Evolutionary conservation across 2,797 vertebrate species (phyloP).

Genomic region (Sebastes matsubarae): DNA sequence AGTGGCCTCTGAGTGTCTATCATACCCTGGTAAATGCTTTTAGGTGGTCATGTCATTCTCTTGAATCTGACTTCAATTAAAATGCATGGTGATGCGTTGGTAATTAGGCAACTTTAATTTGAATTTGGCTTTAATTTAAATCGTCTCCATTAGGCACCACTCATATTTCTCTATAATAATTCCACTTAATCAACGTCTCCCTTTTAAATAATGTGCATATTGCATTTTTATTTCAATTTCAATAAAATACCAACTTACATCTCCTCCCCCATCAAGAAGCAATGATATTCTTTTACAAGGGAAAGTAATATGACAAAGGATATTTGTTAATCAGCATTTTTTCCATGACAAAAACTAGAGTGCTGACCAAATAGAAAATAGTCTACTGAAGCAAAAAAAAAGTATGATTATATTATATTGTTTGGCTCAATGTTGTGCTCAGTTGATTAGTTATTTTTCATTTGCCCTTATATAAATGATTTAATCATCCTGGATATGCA

Average conservation of each 20-base stretch:
- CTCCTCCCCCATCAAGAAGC: neutral
- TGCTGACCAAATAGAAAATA: constrained; percentile 2
- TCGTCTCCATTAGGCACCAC: neutral
- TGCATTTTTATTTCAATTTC: constrained; percentile 2
- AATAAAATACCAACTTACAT: neutral
- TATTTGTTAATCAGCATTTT: neutral
- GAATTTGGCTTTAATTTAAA: constrained; percentile 20
- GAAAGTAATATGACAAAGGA: neutral
- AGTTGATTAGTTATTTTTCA: neutral
- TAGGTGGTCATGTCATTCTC: neutral
- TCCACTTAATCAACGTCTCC: neutral
- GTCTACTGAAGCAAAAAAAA: neutral
- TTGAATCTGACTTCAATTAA: neutral
- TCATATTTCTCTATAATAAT: constrained; percentile 1
- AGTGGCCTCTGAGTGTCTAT: neutral
- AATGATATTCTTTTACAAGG: neutral
- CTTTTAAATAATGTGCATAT: neutral
- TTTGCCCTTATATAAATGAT: neutral
- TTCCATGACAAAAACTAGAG: neutral
- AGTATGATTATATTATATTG: neutral
- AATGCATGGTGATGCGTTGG: neutral
- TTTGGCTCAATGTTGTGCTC: neutral
- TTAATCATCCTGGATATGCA: neutral
- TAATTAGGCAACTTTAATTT: constrained; percentile 21
- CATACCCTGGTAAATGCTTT: neutral